These are phyloP conservation scores for Temnothorax rugatulus DNA, from an alignment of 2,888 invertebrate genomes.

Conservation along the genomic window DNA sequence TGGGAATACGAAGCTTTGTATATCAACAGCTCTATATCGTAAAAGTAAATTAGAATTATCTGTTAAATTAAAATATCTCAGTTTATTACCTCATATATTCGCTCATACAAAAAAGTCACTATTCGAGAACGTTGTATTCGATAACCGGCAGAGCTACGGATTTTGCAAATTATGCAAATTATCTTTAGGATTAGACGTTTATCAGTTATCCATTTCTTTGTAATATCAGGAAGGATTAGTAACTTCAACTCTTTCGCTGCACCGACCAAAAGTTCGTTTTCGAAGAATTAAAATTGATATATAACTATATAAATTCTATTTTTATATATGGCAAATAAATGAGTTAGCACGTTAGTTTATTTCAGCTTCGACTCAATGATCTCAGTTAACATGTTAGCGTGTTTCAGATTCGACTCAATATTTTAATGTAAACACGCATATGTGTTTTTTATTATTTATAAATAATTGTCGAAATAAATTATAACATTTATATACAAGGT, in stretches of 20 bases:
- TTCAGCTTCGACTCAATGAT: background rate
- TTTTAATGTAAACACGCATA: background rate
- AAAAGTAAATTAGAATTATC: conserved; percentile 64
- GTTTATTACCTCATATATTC: conserved; percentile 78
- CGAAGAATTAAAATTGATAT: background rate
- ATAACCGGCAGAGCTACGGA: background rate
- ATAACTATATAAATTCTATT: background rate
- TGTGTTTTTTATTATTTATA: background rate
- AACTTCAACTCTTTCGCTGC: conserved; percentile 15
- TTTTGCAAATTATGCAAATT: conserved; percentile 28
- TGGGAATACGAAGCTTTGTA: conserved; percentile 24
- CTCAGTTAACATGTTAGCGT: background rate
- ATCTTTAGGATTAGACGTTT: background rate
- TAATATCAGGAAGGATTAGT: background rate
- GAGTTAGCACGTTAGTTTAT: background rate
- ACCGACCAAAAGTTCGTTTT: background rate
- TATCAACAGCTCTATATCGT: conserved; percentile 7
- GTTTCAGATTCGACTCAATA: background rate
- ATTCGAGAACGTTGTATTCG: background rate
- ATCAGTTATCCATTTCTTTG: background rate
- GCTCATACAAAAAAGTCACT: conserved; percentile 78
- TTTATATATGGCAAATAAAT: background rate
- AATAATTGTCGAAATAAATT: background rate
- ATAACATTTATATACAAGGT: no score
- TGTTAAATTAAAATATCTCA: conserved; percentile 79